Evolutionary conservation across 2,888 invertebrate species (phyloP).

Genomic region (Hyles lineata): DNA sequence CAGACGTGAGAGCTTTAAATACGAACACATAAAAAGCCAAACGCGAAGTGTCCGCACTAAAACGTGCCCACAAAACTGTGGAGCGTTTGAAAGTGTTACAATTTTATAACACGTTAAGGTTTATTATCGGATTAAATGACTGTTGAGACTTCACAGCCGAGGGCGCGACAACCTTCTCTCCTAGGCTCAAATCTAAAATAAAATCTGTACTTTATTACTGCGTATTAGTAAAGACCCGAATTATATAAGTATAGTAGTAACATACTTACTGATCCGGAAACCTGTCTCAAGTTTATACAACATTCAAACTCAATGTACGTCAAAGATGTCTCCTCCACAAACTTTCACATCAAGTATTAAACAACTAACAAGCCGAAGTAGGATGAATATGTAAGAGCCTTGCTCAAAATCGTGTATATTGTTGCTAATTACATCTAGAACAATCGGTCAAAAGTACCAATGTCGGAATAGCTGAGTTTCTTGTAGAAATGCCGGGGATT

Average conservation of each 20-base stretch:
- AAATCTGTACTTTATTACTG: background rate
- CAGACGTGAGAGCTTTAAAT: constrained; percentile 8
- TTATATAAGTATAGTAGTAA: background rate
- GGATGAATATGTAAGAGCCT: background rate
- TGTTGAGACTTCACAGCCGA: background rate
- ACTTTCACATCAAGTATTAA: constrained; percentile 3
- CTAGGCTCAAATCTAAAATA: background rate
- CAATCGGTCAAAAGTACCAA: too few relatives aligned
- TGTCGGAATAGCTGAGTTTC: too few relatives aligned
- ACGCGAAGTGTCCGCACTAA: constrained; percentile 1
- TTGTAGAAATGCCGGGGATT: too few relatives aligned
- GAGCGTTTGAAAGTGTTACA: background rate
- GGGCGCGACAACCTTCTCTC: background rate
- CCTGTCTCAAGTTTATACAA: background rate
- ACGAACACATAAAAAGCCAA: background rate
- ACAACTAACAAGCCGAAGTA: background rate
- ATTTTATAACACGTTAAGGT: constrained; percentile 24
- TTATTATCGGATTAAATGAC: constrained; percentile 30
- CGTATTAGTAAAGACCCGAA: too few relatives aligned
- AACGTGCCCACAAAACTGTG: background rate
- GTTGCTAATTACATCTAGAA: too few relatives aligned
- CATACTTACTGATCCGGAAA: background rate
- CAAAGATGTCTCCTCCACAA: background rate
- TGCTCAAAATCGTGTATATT: too few relatives aligned
- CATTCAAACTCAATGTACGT: background rate